phyloP scores from a whole-genome alignment of 2,113 vertebrate species.

The Ornithorhynchus anatinus region DNA sequence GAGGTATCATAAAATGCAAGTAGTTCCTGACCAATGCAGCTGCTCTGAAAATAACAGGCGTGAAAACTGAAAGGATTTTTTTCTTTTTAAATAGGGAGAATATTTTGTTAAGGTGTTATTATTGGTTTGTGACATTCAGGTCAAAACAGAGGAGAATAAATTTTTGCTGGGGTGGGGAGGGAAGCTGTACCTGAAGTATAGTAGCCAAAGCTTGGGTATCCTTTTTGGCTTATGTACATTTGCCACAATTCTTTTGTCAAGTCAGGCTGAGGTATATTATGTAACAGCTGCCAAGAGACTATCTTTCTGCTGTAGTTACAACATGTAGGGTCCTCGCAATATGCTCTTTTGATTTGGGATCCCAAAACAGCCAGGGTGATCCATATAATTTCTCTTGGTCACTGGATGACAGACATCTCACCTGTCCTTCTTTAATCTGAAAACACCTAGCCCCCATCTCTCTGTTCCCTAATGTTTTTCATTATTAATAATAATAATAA shows the following conservation, averaged over 20 bases:
- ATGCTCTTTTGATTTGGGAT: slow-evolving; percentile 6
- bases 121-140: slow-evolving; percentile 39
- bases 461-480: background rate
- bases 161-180: slow-evolving; percentile 43
- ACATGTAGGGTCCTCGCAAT: background rate
- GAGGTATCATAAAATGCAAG: slow-evolving; percentile 63
- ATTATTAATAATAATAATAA: background rate
- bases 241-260: slow-evolving; percentile 32
- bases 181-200: too few species aligned
- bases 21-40: slow-evolving; percentile 60
- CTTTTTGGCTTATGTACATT: too few species aligned
- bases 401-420: background rate
- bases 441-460: background rate
- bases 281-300: slow-evolving; percentile 37
- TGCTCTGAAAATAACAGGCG: slow-evolving; percentile 37
- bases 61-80: slow-evolving; percentile 27
- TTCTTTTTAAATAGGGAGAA: slow-evolving; percentile 17
- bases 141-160: slow-evolving; percentile 57
- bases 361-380: slow-evolving; percentile 8
- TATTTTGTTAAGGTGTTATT: slow-evolving; percentile 21
- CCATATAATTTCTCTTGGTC: background rate
- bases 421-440: background rate
- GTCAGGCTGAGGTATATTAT: background rate
- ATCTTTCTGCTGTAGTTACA: slow-evolving; percentile 30
- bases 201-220: slow-evolving; percentile 25